Percentiles rank a stretch among this genome's conserved stretches.
These are phyloP conservation scores for Catharus ustulatus DNA, from an alignment of 2,797 vertebrate genomes.

Conservation along the genomic window DNA sequence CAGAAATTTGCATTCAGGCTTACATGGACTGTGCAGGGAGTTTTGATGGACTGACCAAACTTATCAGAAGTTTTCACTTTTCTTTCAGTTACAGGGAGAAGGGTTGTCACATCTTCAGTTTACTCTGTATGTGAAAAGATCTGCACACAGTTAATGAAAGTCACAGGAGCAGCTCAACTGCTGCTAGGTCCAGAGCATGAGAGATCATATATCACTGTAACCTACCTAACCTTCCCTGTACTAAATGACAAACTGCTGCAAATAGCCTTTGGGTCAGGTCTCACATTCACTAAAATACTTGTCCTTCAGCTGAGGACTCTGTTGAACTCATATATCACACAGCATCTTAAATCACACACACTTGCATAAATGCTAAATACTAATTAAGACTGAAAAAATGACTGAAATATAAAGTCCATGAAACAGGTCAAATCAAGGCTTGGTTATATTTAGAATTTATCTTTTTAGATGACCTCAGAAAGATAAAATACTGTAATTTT, in stretches of 20 bases:
- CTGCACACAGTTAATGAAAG: conserved; percentile 70
- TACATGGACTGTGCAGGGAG: not conserved
- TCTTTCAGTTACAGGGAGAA: not conserved
- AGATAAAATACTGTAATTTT: not conserved
- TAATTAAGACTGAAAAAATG: conserved; percentile 57
- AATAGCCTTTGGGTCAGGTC: conserved; percentile 76
- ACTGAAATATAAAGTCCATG: conserved; percentile 26
- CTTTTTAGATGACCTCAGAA: conserved; percentile 5
- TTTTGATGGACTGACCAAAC: conserved; percentile 8
- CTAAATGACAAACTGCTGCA: conserved; percentile 79
- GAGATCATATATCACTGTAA: conserved; percentile 73
- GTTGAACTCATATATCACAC: conserved; percentile 66
- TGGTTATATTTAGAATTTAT: conserved; percentile 48
- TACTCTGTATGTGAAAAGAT: conserved; percentile 61
- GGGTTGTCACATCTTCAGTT: conserved; percentile 3
- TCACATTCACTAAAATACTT: conserved; percentile 77
- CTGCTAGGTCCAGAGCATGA: conserved; percentile 63
- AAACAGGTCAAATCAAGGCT: conserved; percentile 39
- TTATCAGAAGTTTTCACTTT: not conserved
- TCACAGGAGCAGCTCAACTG: conserved; percentile 65
- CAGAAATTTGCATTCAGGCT: conserved; percentile 5
- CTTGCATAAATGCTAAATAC: conserved; percentile 57
- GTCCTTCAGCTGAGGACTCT: conserved; percentile 74
- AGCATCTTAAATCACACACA: conserved; percentile 55
- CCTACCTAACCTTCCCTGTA: conserved; percentile 81